phyloP scores from a whole-genome alignment of 2,888 invertebrate species.

The Ichneumon xanthorius region DNA sequence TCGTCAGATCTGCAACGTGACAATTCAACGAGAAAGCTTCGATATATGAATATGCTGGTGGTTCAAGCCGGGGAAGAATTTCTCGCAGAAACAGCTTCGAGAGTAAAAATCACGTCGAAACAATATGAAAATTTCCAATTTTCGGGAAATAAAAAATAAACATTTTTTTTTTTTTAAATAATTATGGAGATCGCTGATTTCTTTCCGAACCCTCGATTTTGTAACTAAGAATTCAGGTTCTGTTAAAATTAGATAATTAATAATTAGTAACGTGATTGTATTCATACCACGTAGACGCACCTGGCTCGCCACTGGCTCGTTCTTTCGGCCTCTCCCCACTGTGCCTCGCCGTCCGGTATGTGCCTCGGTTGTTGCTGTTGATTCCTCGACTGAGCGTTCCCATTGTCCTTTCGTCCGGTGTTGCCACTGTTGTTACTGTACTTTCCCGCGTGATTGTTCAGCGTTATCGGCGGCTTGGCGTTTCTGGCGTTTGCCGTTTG shows the following conservation, averaged over 20 bases:
- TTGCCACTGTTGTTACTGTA: slow-evolving; percentile 73
- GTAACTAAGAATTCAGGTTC: too few relatives aligned
- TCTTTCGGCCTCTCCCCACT: slow-evolving; percentile 85
- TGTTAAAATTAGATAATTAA: slow-evolving; percentile 23
- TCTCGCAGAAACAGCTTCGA: slow-evolving; percentile 9
- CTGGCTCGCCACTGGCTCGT: slow-evolving; percentile 84
- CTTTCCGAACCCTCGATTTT: neutral
- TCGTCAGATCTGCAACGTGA: slow-evolving; percentile 83
- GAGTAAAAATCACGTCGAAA: neutral
- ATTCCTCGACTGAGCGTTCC: slow-evolving; percentile 73
- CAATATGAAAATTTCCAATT: too few relatives aligned
- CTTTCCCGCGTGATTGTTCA: slow-evolving; percentile 83
- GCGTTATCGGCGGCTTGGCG: slow-evolving; percentile 83
- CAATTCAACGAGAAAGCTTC: slow-evolving; percentile 67
- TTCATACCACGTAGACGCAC: slow-evolving; percentile 84
- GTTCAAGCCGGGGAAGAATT: slow-evolving; percentile 12
- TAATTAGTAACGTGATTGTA: slow-evolving; percentile 81
- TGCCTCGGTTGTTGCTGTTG: slow-evolving; percentile 78
- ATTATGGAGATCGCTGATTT: neutral
- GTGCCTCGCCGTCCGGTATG: slow-evolving; percentile 83
- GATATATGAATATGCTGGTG: slow-evolving; percentile 63
- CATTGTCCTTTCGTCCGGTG: slow-evolving; percentile 79
- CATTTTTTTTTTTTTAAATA: too few relatives aligned
- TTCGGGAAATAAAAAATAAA: too few relatives aligned
- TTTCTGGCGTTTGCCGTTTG: slow-evolving; percentile 84